Percentiles rank a stretch among this genome's conserved stretches.
Conservation (phyloP, 1,140 invertebrate species). For the Cyphomyrmex costatus region DNA sequence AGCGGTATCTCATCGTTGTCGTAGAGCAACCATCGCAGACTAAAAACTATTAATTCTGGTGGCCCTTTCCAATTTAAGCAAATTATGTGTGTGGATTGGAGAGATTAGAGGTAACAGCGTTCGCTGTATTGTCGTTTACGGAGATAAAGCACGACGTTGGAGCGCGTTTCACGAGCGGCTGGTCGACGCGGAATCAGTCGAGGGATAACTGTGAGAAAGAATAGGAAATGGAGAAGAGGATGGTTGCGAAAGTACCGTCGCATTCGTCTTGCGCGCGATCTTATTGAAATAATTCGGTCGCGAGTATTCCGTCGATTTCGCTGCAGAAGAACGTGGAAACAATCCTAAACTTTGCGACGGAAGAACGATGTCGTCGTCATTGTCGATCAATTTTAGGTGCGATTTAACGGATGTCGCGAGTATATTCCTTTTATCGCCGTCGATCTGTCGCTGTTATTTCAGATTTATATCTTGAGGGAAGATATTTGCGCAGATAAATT, state of each 20-base stretch:
- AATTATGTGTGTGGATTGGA: constrained; percentile 56
- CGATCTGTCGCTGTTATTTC: constrained; percentile 28
- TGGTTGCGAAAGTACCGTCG: neutral
- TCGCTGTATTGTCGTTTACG: constrained; percentile 58
- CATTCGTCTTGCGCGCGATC: constrained; percentile 25
- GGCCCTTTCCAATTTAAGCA: constrained; percentile 46
- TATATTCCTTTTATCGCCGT: constrained; percentile 32
- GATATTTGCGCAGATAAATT: constrained; percentile 5
- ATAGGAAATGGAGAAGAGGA: neutral
- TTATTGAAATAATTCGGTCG: constrained; percentile 49
- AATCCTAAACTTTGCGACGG: constrained; percentile 21
- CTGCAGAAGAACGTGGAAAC: constrained; percentile 12
- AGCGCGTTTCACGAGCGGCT: constrained; percentile 7
- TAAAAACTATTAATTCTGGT: constrained; percentile 46
- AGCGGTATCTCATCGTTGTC: constrained; percentile 10
- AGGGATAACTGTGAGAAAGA: constrained; percentile 8
- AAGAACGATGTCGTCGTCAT: neutral
- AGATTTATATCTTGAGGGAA: constrained; percentile 2
- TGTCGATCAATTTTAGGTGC: constrained; percentile 11
- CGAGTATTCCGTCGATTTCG: constrained; percentile 28
- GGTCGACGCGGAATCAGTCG: neutral
- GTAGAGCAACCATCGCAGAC: neutral
- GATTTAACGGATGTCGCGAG: constrained; percentile 2
- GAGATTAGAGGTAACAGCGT: constrained; percentile 55
- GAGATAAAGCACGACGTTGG: constrained; percentile 54